A percentile compares a stretch with the other conserved stretches of the same genome.
phyloP scores from a whole-genome alignment of 2,797 vertebrate species.

The Oreochromis grahami region DNA sequence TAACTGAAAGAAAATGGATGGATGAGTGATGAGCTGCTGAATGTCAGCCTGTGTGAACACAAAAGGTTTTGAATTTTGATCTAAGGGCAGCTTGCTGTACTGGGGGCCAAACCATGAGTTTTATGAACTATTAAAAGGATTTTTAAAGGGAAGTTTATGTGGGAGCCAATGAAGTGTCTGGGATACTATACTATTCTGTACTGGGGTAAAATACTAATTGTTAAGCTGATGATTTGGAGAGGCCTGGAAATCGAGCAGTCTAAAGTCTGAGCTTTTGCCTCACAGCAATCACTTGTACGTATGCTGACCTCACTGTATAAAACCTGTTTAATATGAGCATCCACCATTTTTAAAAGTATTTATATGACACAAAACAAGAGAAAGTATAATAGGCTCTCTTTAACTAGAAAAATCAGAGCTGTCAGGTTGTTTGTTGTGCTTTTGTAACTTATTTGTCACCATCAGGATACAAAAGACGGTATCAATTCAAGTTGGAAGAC shows the following conservation, averaged over 20 bases:
- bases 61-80: neutral
- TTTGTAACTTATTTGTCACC: neutral
- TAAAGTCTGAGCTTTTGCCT: neutral
- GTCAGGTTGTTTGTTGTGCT: neutral
- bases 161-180: neutral
- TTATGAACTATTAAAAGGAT: neutral
- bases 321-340: neutral
- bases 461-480: slow-evolving; percentile 39
- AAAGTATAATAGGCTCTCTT: neutral
- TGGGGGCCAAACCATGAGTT: neutral
- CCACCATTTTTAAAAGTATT: neutral
- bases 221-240: neutral
- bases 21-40: neutral
- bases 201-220: rapidly evolving
- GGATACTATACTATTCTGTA: too few relatives aligned
- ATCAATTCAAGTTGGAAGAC: neutral
- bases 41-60: neutral
- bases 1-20: neutral
- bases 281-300: neutral
- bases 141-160: neutral
- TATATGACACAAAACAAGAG: neutral
- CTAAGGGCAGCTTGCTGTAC: neutral
- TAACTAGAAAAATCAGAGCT: neutral
- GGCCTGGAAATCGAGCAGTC: neutral
- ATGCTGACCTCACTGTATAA: neutral